A percentile compares a stretch with the other conserved stretches of the same genome.
Evolutionary conservation across 2,113 vertebrate species (phyloP).

Genomic region (Mesocricetus auratus): DNA sequence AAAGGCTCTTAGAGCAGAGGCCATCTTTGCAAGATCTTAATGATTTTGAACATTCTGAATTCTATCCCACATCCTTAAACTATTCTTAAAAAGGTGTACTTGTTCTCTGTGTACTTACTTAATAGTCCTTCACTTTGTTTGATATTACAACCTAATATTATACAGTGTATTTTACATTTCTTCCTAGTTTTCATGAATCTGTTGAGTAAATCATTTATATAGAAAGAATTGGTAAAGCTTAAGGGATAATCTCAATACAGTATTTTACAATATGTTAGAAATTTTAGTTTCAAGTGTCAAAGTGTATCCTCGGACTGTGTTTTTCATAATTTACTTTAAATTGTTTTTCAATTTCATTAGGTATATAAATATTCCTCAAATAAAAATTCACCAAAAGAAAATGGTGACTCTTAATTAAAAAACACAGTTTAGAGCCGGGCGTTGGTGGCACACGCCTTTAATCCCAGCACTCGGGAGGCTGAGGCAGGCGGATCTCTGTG

Average conservation of each 20-base stretch:
- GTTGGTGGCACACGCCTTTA: too few relatives aligned
- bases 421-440: too few relatives aligned
- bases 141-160: not conserved
- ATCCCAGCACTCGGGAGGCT: too few relatives aligned
- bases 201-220: not conserved
- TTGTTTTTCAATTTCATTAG: not conserved
- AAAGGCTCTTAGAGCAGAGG: not conserved
- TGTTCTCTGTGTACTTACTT: not conserved
- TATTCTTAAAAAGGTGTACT: not conserved
- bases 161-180: not conserved
- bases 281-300: not conserved
- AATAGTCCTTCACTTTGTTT: not conserved
- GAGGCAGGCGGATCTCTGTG: too few relatives aligned
- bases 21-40: not conserved
- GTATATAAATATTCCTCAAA: not conserved
- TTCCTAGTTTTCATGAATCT: too few relatives aligned
- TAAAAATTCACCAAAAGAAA: not conserved
- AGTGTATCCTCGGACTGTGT: not conserved
- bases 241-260: not conserved
- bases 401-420: not conserved
- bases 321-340: not conserved
- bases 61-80: constrained; percentile 1
- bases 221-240: not conserved
- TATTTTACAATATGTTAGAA: not conserved
- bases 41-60: not conserved